A percentile compares a stretch with the other conserved stretches of the same genome.
phyloP scores from a whole-genome alignment of 2,113 vertebrate genomes.

The Loxodonta africana region DNA sequence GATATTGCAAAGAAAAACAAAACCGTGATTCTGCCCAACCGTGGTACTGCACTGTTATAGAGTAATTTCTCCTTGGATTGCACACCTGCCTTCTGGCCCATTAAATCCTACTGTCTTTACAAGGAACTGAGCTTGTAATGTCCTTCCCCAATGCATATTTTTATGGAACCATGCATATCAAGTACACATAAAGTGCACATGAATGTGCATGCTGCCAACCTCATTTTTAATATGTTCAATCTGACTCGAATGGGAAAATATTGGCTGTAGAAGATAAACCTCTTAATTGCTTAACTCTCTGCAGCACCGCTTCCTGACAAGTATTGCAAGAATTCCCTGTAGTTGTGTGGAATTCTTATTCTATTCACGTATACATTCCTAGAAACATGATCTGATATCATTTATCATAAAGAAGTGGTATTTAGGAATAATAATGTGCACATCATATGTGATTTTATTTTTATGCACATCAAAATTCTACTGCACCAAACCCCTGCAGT shows the following conservation, averaged over 20 bases:
- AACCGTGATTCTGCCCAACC: slow-evolving; percentile 57
- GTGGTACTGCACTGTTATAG: background rate
- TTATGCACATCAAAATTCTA: slow-evolving; percentile 79
- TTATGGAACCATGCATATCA: slow-evolving; percentile 77
- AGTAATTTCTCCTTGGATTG: slow-evolving; percentile 71
- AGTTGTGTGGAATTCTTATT: slow-evolving; percentile 76
- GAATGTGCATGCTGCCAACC: slow-evolving; percentile 73
- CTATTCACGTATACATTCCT: slow-evolving; percentile 62
- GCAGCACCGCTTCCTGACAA: slow-evolving; percentile 69
- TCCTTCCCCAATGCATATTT: slow-evolving; percentile 75
- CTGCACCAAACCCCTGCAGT: slow-evolving; percentile 73
- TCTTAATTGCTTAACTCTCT: slow-evolving; percentile 78
- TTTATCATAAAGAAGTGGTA: slow-evolving; percentile 80
- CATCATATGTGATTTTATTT: slow-evolving; percentile 80
- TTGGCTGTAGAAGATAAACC: slow-evolving; percentile 83
- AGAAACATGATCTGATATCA: slow-evolving; percentile 74
- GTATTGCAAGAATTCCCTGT: slow-evolving; percentile 65
- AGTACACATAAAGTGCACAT: slow-evolving; percentile 74
- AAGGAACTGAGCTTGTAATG: slow-evolving; percentile 71
- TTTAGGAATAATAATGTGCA: slow-evolving; percentile 81
- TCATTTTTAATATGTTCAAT: slow-evolving; percentile 83
- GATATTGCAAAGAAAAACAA: slow-evolving; percentile 70
- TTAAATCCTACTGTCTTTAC: slow-evolving; percentile 77
- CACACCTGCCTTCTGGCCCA: slow-evolving; percentile 73
- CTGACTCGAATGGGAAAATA: slow-evolving; percentile 79